Evolutionary conservation across 2,888 invertebrate species (phyloP).

Genomic region (Gortyna flavago): DNA sequence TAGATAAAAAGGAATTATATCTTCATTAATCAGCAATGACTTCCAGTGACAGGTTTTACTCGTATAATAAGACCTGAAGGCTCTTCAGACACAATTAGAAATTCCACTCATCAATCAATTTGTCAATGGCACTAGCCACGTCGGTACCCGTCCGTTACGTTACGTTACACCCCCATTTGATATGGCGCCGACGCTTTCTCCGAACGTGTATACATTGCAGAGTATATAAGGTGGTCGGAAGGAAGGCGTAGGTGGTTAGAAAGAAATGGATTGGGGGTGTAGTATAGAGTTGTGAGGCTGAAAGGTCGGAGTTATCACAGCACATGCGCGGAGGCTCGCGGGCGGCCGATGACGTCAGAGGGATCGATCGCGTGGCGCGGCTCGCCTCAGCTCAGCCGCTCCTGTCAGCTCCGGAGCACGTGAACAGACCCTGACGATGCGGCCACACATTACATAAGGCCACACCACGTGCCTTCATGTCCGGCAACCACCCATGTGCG

Average conservation of each 20-base stretch:
- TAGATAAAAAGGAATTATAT: background rate
- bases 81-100: constrained; percentile 33
- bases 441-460: constrained; percentile 81
- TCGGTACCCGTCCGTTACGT: constrained; percentile 68
- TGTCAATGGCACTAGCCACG: constrained; percentile 79
- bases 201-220: constrained; percentile 43
- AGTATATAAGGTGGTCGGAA: background rate
- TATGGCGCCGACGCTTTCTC: constrained; percentile 13
- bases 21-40: background rate
- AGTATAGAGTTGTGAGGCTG: constrained; percentile 44
- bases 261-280: constrained; percentile 66
- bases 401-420: constrained; percentile 78
- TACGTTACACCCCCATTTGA: constrained; percentile 60
- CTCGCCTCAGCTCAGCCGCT: constrained; percentile 67
- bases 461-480: constrained; percentile 78
- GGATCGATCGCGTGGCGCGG: constrained; percentile 80
- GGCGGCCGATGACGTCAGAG: constrained; percentile 84
- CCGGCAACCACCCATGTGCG: constrained; percentile 93
- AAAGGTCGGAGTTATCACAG: constrained; percentile 65
- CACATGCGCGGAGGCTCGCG: constrained; percentile 71
- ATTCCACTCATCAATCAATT: constrained; percentile 81
- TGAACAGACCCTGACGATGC: constrained; percentile 69
- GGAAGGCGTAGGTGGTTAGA: background rate
- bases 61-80: constrained; percentile 9
- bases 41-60: background rate